Conservation (phyloP, 2,113 vertebrate species). For the Cryptoleucopteryx plumbea region DNA sequence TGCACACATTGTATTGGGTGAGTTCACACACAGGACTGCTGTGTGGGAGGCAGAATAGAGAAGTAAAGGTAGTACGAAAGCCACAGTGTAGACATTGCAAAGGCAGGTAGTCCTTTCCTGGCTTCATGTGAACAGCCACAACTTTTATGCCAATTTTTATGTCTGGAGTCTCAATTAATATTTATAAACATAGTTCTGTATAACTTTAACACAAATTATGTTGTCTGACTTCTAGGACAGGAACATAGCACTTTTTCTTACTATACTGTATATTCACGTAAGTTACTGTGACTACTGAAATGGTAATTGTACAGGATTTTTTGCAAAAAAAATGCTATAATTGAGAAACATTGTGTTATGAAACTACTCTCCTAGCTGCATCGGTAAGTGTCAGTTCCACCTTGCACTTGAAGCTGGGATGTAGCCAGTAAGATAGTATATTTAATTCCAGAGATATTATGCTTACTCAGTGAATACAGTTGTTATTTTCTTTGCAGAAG, state of each 20-base stretch:
- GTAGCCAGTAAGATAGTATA: not conserved
- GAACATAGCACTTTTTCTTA: not conserved
- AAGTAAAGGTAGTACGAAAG: not conserved
- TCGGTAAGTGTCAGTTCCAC: not conserved
- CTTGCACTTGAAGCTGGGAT: not conserved
- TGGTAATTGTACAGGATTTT: not conserved
- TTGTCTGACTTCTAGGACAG: not conserved
- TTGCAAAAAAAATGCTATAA: not conserved
- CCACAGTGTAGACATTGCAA: not conserved
- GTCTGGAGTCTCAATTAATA: not conserved
- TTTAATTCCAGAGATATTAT: constrained; percentile 1
- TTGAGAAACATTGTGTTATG: not conserved
- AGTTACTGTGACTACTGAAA: not conserved
- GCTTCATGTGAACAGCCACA: not conserved
- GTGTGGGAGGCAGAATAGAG: not conserved
- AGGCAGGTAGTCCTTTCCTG: not conserved
- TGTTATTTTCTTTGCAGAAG: constrained; percentile 11
- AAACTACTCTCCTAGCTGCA: not conserved
- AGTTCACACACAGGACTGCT: not conserved
- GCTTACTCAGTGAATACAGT: not conserved
- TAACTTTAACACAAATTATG: not conserved
- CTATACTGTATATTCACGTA: not conserved
- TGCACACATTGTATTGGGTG: not conserved
- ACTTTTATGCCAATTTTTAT: not conserved
- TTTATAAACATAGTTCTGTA: not conserved